Evolutionary conservation across 2,797 vertebrate genomes (phyloP).

Genomic region (Mormyrus proboscirostris): DNA sequence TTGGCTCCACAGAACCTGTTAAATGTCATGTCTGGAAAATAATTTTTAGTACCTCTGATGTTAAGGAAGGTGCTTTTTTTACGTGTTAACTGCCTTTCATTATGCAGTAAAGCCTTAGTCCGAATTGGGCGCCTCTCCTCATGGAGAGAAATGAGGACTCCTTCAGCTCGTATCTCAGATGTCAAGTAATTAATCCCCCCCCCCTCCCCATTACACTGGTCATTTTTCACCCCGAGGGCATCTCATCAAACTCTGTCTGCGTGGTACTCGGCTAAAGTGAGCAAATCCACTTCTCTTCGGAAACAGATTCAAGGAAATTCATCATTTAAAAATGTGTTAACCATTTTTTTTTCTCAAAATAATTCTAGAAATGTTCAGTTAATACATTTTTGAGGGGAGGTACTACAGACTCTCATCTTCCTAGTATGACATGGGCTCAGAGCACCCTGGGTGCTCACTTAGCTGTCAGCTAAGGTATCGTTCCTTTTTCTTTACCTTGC

Average conservation of each 20-base stretch:
- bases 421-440: background rate
- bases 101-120: slow-evolving; percentile 9
- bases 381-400: background rate
- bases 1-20: slow-evolving; percentile 50
- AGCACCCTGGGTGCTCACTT: background rate
- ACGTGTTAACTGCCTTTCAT: slow-evolving; percentile 39
- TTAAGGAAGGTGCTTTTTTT: slow-evolving; percentile 40
- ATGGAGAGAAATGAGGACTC: background rate
- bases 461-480: background rate
- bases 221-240: background rate
- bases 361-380: background rate
- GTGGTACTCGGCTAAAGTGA: background rate
- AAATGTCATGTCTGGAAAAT: slow-evolving; percentile 60
- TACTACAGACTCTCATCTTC: background rate
- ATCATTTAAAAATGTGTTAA: background rate
- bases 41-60: slow-evolving; percentile 44
- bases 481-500: background rate
- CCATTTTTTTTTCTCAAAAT: background rate
- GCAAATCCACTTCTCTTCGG: background rate
- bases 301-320: background rate
- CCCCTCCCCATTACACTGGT: background rate
- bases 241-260: background rate
- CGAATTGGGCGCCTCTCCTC: background rate
- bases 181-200: background rate
- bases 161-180: background rate